Conservation (phyloP, 2,888 invertebrate species). For the Nomada ruficornis region DNA sequence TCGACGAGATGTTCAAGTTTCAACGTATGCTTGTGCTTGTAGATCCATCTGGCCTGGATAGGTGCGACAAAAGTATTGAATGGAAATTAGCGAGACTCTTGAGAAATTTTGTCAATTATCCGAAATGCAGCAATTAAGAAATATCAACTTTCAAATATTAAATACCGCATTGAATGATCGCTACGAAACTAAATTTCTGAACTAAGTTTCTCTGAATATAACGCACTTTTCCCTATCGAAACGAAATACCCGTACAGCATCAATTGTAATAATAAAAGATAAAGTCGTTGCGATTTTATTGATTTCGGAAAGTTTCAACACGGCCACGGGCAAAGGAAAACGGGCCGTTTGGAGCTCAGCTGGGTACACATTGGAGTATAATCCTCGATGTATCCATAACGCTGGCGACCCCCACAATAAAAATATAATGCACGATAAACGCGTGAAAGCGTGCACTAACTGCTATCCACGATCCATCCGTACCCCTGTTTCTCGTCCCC, state of each 20-base stretch:
- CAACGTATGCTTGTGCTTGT: neutral
- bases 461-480: conserved; percentile 42
- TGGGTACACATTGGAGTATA: conserved; percentile 73
- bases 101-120: neutral
- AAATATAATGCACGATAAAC: conserved; percentile 77
- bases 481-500: conserved; percentile 37
- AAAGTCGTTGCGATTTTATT: conserved; percentile 48
- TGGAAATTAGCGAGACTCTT: neutral
- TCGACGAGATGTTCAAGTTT: neutral
- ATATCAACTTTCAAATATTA: too few species aligned
- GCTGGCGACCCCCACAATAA: conserved; percentile 66
- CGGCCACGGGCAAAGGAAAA: conserved; percentile 40
- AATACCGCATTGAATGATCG: too few species aligned
- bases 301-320: conserved; percentile 56
- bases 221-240: neutral
- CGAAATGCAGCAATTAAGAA: neutral
- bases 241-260: neutral
- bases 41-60: neutral
- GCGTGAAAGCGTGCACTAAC: conserved; percentile 66
- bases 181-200: neutral
- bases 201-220: neutral
- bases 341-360: conserved; percentile 67
- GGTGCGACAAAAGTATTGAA: neutral
- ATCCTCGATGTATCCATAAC: conserved; percentile 70
- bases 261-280: conserved; percentile 10